Base-by-base conservation (phyloP, 2,888 invertebrate genomes). In the Alloplasta piceator region DNA sequence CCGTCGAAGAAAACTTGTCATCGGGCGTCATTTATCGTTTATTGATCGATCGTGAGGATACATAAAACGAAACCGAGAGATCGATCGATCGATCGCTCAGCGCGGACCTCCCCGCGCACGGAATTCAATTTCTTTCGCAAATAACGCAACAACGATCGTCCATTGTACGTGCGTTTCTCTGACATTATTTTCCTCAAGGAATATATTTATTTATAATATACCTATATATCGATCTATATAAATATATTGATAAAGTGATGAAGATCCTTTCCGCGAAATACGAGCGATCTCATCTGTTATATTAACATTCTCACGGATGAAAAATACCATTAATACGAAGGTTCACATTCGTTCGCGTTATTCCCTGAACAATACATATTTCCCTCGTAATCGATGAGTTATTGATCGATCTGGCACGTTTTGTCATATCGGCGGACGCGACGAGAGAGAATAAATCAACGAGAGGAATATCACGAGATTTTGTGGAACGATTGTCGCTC, bases 81-180 rank as follows among this genome's bases (percentile, higher is more conserved):
- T 39, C 60, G 67, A 60, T 61, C 58, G 58, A 68, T 72, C 76
- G 66, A 61, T 74, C 67, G 16, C 50, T 14, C 55, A 38, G 55
- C 4, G 46, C 52, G 58, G 77, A 64, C 73, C 80, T 64, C 70
- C 77, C 26, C 26, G 26, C 61, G 73, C 43, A 38, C 16, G 68
- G 81, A 52, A 81, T 81, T 74, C 81, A 64, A 77, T 81, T 74
- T 77, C 81, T 78, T 70, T 70, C 58, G 64, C 68, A 81, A 77
- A 70, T 70, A 74, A 74, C 52, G 7, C 36, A 67, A 14, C 26
- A 26, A 26, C 26, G 26, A 26, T 39, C 60, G 41, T 39, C 12
- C 36, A 7, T 55, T 61, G 16, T 61, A 38, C 43, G 41, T 43
- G 16, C 14, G 9, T 16, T 14, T 61, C 41, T 61, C 9, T 26